Evolutionary conservation across 2,113 vertebrate genomes (phyloP).

Genomic region (Saccopteryx leptura): DNA sequence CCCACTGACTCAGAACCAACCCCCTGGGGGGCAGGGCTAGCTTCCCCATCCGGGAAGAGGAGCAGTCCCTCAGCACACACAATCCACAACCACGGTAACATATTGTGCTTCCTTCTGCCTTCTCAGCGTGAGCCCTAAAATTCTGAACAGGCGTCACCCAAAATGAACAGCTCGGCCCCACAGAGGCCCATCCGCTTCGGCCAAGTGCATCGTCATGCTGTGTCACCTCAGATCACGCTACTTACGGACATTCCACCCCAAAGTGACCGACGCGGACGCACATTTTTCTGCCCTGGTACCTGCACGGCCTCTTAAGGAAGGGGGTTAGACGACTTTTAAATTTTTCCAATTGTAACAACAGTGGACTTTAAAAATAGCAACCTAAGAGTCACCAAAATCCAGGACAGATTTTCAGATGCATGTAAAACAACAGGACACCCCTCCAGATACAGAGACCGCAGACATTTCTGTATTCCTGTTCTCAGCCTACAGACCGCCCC

Average conservation of each 20-base stretch:
- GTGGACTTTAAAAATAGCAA: conserved; percentile 25
- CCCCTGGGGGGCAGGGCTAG: neutral
- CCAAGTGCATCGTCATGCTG: accelerated
- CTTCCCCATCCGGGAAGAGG: neutral
- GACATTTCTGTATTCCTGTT: neutral
- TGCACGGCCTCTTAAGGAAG: neutral
- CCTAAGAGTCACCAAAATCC: neutral
- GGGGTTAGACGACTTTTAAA: neutral
- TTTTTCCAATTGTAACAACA: neutral
- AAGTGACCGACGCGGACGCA: neutral
- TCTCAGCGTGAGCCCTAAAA: neutral
- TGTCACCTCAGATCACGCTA: accelerated
- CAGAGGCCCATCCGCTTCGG: neutral
- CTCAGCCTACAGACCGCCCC: neutral
- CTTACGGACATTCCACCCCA: neutral
- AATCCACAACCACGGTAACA: neutral
- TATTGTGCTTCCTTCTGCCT: accelerated
- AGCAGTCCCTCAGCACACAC: accelerated
- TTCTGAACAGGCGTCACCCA: neutral
- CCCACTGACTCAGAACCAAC: neutral
- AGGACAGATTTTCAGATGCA: neutral
- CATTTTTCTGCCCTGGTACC: neutral
- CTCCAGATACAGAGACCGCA: accelerated
- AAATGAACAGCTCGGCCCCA: neutral
- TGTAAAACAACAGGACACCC: neutral